Base-by-base conservation (phyloP, 2,797 vertebrate species). In the Macropus fuliginosus region DNA sequence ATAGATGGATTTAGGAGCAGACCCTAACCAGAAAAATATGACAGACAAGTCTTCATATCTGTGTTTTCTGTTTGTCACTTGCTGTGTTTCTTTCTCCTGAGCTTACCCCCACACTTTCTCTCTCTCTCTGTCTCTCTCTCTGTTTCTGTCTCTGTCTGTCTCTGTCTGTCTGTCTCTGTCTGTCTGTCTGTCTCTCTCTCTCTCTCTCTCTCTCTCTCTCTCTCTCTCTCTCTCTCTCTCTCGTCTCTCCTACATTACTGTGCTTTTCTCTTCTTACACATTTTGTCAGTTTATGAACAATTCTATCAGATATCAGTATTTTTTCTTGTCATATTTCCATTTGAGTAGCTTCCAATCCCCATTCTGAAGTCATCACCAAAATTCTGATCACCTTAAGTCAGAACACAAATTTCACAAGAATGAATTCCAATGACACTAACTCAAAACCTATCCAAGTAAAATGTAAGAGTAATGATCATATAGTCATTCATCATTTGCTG, bases 1-100 rank as follows among this genome's bases (percentile, higher is more conserved):
- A 96, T 97, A 96, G 91, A 95, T 55, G 56, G 91, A 62, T 97
- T 91, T 98, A 92, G 93, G 94, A 96, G 1, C 91, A 96, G 96
- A 13, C 57, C 93, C 34, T 97, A 95, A 95, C 54, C 66, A 93
- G 96, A 95, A 96, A 96, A 52, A 93, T 2, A 34, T 98, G 95
- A 98, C 92, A 97, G 96, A 97, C 95, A 98, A 96, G 91, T 91
- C 95, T 97, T 96, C 94, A 94, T 54, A 28, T 62, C 28, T 81
- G 24, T 90, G 97, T 93, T 96, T 96, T 96, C 66, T 97, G 89
- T 97, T 90, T 31, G 16, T 87, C 74, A 1, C 50, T 96, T 96
- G 13, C 92, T 95, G 97, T 96, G 91, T 55, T 91, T 97, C 56
- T 95, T 93, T 96, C 91, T 91, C 55, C 92, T 56, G 95, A 94